Conservation (phyloP, 2,113 vertebrate species). For the Apodemus speciosus region DNA sequence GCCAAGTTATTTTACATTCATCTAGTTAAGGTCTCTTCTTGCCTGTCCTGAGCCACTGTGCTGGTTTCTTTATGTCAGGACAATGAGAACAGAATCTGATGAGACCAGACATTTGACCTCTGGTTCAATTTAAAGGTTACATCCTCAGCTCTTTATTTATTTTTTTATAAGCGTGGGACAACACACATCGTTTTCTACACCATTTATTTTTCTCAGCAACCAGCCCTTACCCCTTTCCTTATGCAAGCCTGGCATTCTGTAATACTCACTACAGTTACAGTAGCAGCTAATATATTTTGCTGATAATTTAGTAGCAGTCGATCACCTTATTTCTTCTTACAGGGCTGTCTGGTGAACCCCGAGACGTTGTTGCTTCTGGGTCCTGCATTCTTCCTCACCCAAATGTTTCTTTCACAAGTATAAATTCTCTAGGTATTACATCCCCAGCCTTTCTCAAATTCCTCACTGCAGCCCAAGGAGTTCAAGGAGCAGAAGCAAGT, state of each 20-base stretch:
- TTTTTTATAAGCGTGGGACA: background rate
- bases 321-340: background rate
- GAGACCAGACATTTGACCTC: background rate
- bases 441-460: background rate
- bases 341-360: background rate
- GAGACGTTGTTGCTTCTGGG: background rate
- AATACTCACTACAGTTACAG: background rate
- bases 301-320: background rate
- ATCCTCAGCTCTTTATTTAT: background rate
- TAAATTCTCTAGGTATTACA: background rate
- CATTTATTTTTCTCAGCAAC: background rate
- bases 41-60: background rate
- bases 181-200: background rate
- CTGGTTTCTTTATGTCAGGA: background rate
- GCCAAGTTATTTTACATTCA: background rate
- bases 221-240: background rate
- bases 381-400: background rate
- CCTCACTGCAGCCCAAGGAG: background rate
- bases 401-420: background rate
- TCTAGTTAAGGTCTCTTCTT: background rate
- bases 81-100: background rate
- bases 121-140: slow-evolving; percentile 26
- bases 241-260: background rate
- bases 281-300: background rate
- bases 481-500: background rate